Evolutionary conservation across 2,797 vertebrate genomes (phyloP).

Genomic region (Pseudochirops corinnae): DNA sequence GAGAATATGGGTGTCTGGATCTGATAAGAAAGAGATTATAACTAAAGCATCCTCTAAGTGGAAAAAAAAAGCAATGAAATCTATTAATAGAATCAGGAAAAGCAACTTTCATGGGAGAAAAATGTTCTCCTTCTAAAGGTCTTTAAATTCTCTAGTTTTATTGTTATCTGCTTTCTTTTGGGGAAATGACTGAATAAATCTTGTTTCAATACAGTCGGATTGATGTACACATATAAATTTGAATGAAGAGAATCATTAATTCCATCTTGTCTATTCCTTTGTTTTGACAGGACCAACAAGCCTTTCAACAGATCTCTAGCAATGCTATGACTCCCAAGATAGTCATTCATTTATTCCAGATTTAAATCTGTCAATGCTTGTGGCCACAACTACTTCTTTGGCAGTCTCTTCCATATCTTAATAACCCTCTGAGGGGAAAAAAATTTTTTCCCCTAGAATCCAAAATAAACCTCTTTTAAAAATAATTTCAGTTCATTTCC

Average conservation of each 20-base stretch:
- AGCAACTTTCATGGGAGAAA: neutral
- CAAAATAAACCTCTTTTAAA: neutral
- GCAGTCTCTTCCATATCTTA: neutral
- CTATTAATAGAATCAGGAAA: neutral
- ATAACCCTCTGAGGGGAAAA: neutral
- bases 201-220: neutral
- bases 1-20: neutral
- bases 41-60: too few relatives aligned
- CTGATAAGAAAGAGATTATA: neutral
- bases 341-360: accelerated
- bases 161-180: neutral
- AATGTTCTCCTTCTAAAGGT: neutral
- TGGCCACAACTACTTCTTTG: neutral
- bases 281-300: slow-evolving; percentile 34
- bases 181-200: neutral
- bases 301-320: neutral
- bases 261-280: neutral
- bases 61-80: neutral
- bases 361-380: neutral
- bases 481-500: neutral
- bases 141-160: neutral
- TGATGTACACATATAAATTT: neutral
- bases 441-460: neutral
- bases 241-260: neutral
- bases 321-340: neutral